Evolutionary conservation across 1,140 invertebrate species (phyloP).

Genomic region (Drosophila ogumai): DNA sequence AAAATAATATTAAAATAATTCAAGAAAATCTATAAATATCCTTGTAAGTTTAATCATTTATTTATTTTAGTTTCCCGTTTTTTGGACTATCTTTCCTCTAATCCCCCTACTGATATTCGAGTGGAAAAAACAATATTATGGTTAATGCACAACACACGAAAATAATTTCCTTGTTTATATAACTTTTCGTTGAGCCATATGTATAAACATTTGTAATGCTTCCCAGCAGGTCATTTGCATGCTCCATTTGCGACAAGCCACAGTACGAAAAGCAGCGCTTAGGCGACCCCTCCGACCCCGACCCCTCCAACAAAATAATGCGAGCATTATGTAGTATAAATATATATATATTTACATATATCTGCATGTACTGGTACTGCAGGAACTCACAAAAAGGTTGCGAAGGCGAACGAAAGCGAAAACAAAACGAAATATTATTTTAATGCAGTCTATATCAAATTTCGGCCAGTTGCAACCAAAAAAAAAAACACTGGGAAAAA

Average conservation of each 20-base stretch:
- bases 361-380: constrained; percentile 6
- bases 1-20: background rate
- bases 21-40: background rate
- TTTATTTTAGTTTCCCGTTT: background rate
- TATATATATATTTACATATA: constrained; percentile 3
- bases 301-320: constrained; percentile 16
- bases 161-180: constrained; percentile 50
- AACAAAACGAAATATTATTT: constrained; percentile 72
- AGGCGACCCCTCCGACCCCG: constrained; percentile 24
- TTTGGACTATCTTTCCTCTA: background rate
- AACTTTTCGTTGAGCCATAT: constrained; percentile 42
- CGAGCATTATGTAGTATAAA: constrained; percentile 14
- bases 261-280: constrained; percentile 27
- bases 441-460: constrained; percentile 76
- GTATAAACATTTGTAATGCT: constrained; percentile 73
- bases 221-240: constrained; percentile 64
- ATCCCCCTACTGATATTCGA: constrained; percentile 4
- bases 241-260: constrained; percentile 63
- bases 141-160: constrained; percentile 28
- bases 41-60: background rate
- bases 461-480: constrained; percentile 52
- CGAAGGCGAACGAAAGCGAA: constrained; percentile 46
- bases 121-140: constrained; percentile 34
- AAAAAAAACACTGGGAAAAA: constrained; percentile 15
- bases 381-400: constrained; percentile 44